Base-by-base conservation (phyloP, 2,113 vertebrate genomes). In the Colinus virginianus region DNA sequence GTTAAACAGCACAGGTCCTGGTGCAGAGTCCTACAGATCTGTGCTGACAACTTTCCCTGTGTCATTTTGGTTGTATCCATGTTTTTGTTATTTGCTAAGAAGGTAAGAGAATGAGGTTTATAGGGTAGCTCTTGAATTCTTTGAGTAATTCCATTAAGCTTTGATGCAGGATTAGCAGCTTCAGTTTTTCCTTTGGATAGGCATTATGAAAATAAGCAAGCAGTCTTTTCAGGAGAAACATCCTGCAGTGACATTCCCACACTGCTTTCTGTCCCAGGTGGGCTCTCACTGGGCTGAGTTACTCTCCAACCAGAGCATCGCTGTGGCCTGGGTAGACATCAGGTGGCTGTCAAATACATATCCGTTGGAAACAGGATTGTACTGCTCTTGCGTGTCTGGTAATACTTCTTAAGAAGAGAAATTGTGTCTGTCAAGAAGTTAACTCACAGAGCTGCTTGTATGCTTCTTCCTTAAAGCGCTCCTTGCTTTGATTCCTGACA, bases 101-200 rank as follows among this genome's bases (percentile, higher is more conserved):
- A 12, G 67, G n/a, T 69, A 19, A 71, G 88, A 80, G 86, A 86
- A 84, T 78, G 56, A 80, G 56, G 85, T 66, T 88, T 94, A 75
- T 18, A n/a, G 77, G 55, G n/a, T 62, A 87, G 55, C 59, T 94
- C 76, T 70, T 70, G 76, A 85, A 71, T 94, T 77, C 76, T 90
- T 87, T 42, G 49, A 83, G 72, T 90, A 95, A 80, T 95, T 91
- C 71, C 76, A 51, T 85, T 95, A 87, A 79, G 82, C 82, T 94
- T 95, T 96, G 93, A 55, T 90, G 76, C 12, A 34, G 91, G 90
- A 94, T 95, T 95, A 90, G 38, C 59, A 85, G 63, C 63, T 77
- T 93, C 87, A 87, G 78, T 77, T 94, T 96, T 94, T 92, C 43
- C 81, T 92, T 93, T 87, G 87, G 71, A 30, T 90, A 93, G 77